These are phyloP conservation scores for Phlogophora meticulosa DNA, from an alignment of 2,888 invertebrate species.

Conservation along the genomic window DNA sequence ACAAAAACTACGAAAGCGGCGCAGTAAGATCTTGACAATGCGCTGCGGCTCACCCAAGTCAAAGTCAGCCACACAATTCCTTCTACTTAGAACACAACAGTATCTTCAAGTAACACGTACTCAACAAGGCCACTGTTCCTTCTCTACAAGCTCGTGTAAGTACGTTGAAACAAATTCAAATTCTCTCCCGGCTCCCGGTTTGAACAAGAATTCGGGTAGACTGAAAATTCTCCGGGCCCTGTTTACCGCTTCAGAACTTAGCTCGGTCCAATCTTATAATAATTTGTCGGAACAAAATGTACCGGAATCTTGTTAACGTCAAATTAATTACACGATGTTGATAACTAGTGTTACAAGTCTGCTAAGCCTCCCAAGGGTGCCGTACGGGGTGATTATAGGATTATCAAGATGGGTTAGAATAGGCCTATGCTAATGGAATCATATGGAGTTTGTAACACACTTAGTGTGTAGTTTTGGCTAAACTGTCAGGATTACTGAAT, in stretches of 20 bases:
- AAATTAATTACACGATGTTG: conserved; percentile 46
- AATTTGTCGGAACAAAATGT: conserved; percentile 56
- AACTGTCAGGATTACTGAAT: conserved; percentile 26
- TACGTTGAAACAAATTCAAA: conserved; percentile 27
- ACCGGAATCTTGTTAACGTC: conserved; percentile 22
- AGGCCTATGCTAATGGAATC: conserved; percentile 41
- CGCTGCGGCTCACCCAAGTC: not conserved
- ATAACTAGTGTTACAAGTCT: conserved; percentile 17
- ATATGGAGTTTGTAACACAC: conserved; percentile 34
- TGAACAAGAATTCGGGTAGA: conserved; percentile 43
- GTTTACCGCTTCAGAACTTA: conserved; percentile 56
- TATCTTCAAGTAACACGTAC: not conserved
- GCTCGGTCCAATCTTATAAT: conserved; percentile 51
- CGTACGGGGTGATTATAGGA: conserved; percentile 26
- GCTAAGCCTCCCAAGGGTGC: conserved; percentile 13
- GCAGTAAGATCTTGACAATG: too few relatives aligned
- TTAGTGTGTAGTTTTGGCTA: conserved; percentile 22
- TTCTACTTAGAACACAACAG: not conserved
- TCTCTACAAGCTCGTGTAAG: not conserved
- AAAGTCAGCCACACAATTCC: not conserved
- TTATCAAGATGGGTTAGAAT: conserved; percentile 26
- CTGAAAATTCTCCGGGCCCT: conserved; percentile 50
- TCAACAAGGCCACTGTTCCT: conserved; percentile 14
- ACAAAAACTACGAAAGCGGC: too few relatives aligned
- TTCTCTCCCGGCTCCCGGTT: conserved; percentile 43